Conservation (phyloP, 2,888 invertebrate species). For the Athetis lepigone region DNA sequence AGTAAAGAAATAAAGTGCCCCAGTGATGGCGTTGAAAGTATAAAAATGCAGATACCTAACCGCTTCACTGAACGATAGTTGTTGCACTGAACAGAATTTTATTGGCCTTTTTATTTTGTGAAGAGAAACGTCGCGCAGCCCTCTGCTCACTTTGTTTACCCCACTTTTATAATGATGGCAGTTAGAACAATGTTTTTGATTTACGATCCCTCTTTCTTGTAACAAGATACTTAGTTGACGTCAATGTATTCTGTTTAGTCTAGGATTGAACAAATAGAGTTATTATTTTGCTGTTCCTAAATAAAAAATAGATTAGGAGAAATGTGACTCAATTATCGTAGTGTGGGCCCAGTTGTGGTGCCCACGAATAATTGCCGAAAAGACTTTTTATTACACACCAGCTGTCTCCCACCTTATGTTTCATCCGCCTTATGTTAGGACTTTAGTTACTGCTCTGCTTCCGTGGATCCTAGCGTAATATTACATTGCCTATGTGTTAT, state of each 20-base stretch:
- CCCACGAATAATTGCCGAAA: too few species aligned
- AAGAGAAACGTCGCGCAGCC: conserved; percentile 61
- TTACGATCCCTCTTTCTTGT: neutral
- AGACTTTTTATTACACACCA: too few species aligned
- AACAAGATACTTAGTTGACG: conserved; percentile 10
- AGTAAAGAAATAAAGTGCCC: conserved; percentile 79
- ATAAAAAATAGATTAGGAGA: too few species aligned
- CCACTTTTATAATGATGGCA: conserved; percentile 52
- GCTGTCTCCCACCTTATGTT: too few species aligned
- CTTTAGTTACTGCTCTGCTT: too few species aligned
- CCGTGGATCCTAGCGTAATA: too few species aligned
- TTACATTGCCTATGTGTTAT: too few species aligned
- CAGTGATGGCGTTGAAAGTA: conserved; percentile 78
- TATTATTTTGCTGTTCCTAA: too few species aligned
- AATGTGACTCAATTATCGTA: too few species aligned
- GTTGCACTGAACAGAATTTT: conserved; percentile 81
- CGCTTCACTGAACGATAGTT: conserved; percentile 80
- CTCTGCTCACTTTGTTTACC: conserved; percentile 62
- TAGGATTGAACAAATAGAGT: neutral
- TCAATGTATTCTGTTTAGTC: neutral
- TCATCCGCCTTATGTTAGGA: too few species aligned
- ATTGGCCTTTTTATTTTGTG: conserved; percentile 77
- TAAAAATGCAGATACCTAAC: conserved; percentile 84
- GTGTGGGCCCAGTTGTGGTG: too few species aligned
- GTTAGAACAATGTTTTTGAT: conserved; percentile 46